Evolutionary conservation across 2,888 invertebrate species (phyloP).

Genomic region (Nyleta sp.): DNA sequence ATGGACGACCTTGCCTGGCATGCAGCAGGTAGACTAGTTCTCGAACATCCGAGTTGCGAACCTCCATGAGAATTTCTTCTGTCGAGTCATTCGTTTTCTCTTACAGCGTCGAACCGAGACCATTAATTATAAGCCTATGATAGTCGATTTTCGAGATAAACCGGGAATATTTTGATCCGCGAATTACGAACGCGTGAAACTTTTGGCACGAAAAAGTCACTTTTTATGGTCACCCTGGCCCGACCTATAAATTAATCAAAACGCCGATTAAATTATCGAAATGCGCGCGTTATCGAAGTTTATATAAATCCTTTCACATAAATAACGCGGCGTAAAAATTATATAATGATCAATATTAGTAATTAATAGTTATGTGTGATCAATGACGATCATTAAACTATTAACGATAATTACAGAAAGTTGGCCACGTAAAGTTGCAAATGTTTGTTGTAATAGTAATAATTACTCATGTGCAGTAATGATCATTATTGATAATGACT

Average conservation of each 20-base stretch:
- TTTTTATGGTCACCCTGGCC: too few species aligned
- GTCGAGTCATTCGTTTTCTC: slow-evolving; percentile 56
- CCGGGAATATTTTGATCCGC: slow-evolving; percentile 10
- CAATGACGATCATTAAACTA: slow-evolving; percentile 35
- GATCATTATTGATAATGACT: slow-evolving; percentile 47
- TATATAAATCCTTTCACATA: too few species aligned
- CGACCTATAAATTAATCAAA: too few species aligned
- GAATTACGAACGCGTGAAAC: not conserved
- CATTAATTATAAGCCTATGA: slow-evolving; percentile 36
- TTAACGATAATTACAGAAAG: slow-evolving; percentile 51
- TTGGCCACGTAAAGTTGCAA: slow-evolving; percentile 39
- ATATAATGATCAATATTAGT: slow-evolving; percentile 17
- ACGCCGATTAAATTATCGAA: not conserved
- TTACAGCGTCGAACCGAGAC: slow-evolving; percentile 1
- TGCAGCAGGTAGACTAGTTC: slow-evolving; percentile 64
- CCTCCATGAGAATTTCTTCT: slow-evolving; percentile 49
- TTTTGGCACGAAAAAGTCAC: too few species aligned
- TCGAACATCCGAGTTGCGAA: slow-evolving; percentile 33
- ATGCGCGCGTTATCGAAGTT: slow-evolving; percentile 6
- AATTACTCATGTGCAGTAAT: slow-evolving; percentile 38
- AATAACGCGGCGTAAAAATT: slow-evolving; percentile 15
- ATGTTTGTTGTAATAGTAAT: slow-evolving; percentile 54
- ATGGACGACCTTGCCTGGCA: slow-evolving; percentile 66
- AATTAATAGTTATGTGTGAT: slow-evolving; percentile 34
- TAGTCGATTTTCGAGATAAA: slow-evolving; percentile 16